Percentiles rank a stretch among this genome's conserved stretches.
Conservation (phyloP, 2,888 invertebrate species). For the Drosophila parthenogenetica region DNA sequence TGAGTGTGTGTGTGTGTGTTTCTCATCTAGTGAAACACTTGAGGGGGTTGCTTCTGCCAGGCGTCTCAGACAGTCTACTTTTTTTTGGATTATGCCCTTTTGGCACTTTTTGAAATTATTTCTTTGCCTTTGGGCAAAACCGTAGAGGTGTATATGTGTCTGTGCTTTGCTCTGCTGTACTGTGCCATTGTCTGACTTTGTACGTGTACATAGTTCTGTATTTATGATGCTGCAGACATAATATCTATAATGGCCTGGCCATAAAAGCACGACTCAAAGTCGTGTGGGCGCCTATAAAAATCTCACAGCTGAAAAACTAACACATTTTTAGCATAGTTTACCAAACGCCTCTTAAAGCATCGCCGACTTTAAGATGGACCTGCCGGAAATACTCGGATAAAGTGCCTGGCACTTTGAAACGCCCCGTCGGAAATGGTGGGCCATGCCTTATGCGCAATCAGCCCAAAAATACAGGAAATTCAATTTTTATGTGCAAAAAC, state of each 20-base stretch:
- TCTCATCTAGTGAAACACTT: constrained; percentile 50
- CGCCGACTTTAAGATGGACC: constrained; percentile 25
- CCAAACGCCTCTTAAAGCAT: constrained; percentile 28
- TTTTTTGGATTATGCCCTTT: constrained; percentile 72
- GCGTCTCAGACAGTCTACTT: constrained; percentile 59
- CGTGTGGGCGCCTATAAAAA: constrained; percentile 10
- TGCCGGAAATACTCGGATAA: constrained; percentile 35
- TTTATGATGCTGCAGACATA: constrained; percentile 64
- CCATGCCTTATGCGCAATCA: constrained; percentile 61
- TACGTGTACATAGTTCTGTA: constrained; percentile 37
- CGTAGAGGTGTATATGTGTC: constrained; percentile 3
- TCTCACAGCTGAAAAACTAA: constrained; percentile 24
- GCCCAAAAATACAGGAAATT: constrained; percentile 67
- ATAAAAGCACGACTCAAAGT: constrained; percentile 27
- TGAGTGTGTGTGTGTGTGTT: constrained; percentile 50
- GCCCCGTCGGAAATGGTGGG: constrained; percentile 60
- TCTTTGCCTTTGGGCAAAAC: constrained; percentile 50
- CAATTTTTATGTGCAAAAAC: constrained; percentile 69
- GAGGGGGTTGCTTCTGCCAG: constrained; percentile 65
- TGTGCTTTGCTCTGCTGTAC: neutral
- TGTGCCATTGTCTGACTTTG: constrained; percentile 35
- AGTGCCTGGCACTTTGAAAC: constrained; percentile 36
- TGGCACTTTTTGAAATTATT: constrained; percentile 77
- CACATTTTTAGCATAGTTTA: constrained; percentile 23
- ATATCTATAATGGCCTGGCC: constrained; percentile 61